A percentile compares a stretch with the other conserved stretches of the same genome.
phyloP scores from a whole-genome alignment of 1,140 invertebrate genomes.

The Trypoxylus dichotomus region DNA sequence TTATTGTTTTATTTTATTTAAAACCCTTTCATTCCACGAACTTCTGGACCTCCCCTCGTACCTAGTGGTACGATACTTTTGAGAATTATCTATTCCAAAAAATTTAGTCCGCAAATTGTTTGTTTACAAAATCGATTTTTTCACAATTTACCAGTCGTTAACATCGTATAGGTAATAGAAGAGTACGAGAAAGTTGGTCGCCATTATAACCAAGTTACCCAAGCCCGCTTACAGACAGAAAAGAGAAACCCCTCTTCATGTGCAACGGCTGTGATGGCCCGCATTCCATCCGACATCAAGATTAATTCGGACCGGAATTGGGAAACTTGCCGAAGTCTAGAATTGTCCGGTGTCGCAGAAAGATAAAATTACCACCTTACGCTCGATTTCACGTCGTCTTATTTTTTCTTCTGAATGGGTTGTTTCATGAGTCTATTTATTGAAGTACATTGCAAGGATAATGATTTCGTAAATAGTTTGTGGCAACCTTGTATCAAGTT shows the following conservation, averaged over 20 bases:
- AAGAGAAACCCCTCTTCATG: slow-evolving; percentile 18
- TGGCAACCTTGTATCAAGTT: too few relatives aligned
- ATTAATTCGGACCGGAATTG: slow-evolving; percentile 31
- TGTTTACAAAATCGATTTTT: neutral
- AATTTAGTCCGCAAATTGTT: neutral
- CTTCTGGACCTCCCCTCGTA: too few relatives aligned
- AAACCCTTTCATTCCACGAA: too few relatives aligned
- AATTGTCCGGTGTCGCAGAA: slow-evolving; percentile 31
- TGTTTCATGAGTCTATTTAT: neutral
- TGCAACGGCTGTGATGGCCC: slow-evolving; percentile 14
- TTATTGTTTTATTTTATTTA: too few relatives aligned
- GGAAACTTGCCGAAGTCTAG: slow-evolving; percentile 28
- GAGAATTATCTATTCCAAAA: too few relatives aligned
- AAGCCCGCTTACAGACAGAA: neutral
- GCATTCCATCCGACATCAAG: slow-evolving; percentile 29
- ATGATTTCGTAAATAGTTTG: too few relatives aligned
- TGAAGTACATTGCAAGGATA: neutral
- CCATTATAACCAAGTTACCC: slow-evolving; percentile 23
- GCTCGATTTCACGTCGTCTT: slow-evolving; percentile 26
- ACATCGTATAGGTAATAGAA: neutral
- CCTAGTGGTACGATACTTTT: too few relatives aligned
- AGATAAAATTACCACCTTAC: slow-evolving; percentile 29
- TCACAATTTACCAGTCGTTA: neutral
- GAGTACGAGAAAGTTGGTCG: neutral
- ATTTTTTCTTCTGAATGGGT: neutral